Evolutionary conservation across 2,888 invertebrate genomes (phyloP).

Genomic region (Cheilosia scutellata): DNA sequence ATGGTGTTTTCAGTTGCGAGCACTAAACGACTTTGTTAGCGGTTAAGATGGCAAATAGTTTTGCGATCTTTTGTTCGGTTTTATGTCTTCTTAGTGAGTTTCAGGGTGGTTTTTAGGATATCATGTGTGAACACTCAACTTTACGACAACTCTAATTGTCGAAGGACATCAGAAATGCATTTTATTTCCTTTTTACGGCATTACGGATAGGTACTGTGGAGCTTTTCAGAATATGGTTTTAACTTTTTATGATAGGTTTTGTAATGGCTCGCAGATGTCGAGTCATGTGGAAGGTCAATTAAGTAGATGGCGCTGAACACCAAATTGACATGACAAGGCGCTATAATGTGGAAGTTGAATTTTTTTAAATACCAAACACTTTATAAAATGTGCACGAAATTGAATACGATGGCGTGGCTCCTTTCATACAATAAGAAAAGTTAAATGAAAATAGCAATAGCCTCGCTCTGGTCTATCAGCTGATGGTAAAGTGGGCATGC

Average conservation of each 20-base stretch:
- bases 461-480: too few relatives aligned
- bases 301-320: too few relatives aligned
- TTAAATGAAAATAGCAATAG: too few relatives aligned
- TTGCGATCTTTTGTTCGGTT: conserved; percentile 30
- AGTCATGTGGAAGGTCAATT: conserved; percentile 6
- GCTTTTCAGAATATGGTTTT: conserved; percentile 17
- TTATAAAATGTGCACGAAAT: too few relatives aligned
- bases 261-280: conserved; percentile 17
- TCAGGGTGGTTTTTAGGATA: neutral
- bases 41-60: conserved; percentile 61
- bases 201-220: neutral
- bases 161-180: conserved; percentile 52
- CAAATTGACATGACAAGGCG: too few relatives aligned
- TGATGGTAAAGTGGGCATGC: too few relatives aligned
- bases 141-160: conserved; percentile 58
- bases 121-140: conserved; percentile 31
- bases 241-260: conserved; percentile 39
- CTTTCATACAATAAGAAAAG: too few relatives aligned
- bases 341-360: too few relatives aligned
- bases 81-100: conserved; percentile 11
- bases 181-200: conserved; percentile 41
- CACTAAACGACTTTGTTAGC: conserved; percentile 54
- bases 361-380: too few relatives aligned
- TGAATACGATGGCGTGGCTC: too few relatives aligned
- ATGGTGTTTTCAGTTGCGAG: conserved; percentile 59